Conservation (phyloP, 2,888 invertebrate species). For the Rhagium mordax region DNA sequence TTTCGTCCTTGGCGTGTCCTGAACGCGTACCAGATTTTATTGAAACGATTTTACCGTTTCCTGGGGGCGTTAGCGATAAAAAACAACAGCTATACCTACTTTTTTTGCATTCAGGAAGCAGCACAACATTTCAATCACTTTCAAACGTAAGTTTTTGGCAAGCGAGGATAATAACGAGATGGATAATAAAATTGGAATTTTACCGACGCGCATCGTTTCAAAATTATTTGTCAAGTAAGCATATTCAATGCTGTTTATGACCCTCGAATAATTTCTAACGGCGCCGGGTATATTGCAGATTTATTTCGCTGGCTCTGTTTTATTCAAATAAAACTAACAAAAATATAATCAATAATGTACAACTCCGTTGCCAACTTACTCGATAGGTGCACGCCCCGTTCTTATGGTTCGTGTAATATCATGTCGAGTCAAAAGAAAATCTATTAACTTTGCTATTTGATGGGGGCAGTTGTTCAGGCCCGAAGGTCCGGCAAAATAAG, state of each 20-base stretch:
- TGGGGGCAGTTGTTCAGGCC: not conserved
- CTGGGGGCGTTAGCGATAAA: not conserved
- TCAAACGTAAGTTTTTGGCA: not conserved
- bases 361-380: slow-evolving; percentile 16
- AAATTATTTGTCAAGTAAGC: not conserved
- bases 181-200: no score
- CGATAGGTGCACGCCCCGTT: slow-evolving; percentile 1
- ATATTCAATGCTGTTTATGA: no score
- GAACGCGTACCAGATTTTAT: no score
- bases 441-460: not conserved
- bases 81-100: not conserved
- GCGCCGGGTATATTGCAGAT: slow-evolving; percentile 6
- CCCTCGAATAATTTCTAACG: not conserved
- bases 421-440: not conserved
- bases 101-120: no score
- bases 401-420: slow-evolving; percentile 4
- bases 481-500: not conserved
- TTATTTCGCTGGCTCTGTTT: slow-evolving; percentile 15
- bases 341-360: slow-evolving; percentile 25
- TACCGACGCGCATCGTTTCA: no score
- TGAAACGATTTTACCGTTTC: not conserved
- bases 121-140: not conserved
- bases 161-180: no score
- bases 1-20: no score
- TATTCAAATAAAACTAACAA: slow-evolving; percentile 21